Evolutionary conservation across 2,888 invertebrate species (phyloP).

Genomic region (Myathropa florea): DNA sequence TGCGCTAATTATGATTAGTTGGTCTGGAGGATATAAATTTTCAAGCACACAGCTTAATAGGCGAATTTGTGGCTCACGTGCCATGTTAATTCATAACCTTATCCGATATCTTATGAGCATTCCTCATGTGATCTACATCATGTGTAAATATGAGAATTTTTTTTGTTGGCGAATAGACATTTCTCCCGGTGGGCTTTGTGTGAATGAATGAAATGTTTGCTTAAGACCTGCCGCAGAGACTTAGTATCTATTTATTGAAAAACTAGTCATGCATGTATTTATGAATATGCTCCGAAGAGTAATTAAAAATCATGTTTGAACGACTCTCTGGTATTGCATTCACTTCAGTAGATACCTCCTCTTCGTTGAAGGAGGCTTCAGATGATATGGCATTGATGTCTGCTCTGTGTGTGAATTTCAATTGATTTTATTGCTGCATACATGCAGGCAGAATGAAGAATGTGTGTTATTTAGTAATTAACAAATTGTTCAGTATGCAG

Average conservation of each 20-base stretch:
- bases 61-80: conserved; percentile 17
- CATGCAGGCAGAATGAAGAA: conserved; percentile 8
- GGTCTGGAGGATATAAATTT: not conserved
- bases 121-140: conserved; percentile 4
- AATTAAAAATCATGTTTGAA: conserved; percentile 49
- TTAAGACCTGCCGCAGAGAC: not conserved
- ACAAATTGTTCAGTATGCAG: conserved; percentile 36
- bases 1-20: conserved; percentile 23
- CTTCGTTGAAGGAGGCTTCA: not conserved
- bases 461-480: conserved; percentile 47
- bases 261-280: not conserved
- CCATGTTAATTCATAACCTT: conserved; percentile 1
- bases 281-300: conserved; percentile 22
- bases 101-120: not conserved
- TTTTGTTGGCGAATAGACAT: not conserved
- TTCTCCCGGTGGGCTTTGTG: not conserved
- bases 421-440: not conserved
- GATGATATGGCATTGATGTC: not conserved
- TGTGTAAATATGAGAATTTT: not conserved
- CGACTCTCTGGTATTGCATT: not conserved
- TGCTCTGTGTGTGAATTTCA: not conserved
- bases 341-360: not conserved
- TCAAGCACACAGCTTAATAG: not conserved
- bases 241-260: not conserved
- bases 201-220: conserved; percentile 19